Conservation (phyloP, 2,888 invertebrate genomes). For the Microdon myrmicae region DNA sequence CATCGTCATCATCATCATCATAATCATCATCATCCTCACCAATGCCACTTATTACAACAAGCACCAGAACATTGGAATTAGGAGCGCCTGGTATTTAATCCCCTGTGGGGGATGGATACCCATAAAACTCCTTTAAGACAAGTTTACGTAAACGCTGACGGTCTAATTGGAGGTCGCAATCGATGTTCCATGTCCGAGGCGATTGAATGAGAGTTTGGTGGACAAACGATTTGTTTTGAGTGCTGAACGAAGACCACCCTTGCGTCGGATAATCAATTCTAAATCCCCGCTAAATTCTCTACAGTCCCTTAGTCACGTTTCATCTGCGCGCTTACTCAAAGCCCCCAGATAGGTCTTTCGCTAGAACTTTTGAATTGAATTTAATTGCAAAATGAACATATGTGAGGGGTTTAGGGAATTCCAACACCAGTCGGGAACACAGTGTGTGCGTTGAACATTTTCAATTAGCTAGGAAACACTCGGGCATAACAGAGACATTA, state of each 20-base stretch:
- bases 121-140: slow-evolving; percentile 25
- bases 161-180: slow-evolving; percentile 32
- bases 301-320: too few relatives aligned
- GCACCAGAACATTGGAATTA: slow-evolving; percentile 20
- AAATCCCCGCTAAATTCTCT: slow-evolving; percentile 24
- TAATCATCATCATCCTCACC: too few relatives aligned
- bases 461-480: slow-evolving; percentile 7
- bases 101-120: slow-evolving; percentile 14
- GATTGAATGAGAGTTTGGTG: slow-evolving; percentile 5
- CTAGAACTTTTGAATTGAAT: too few relatives aligned
- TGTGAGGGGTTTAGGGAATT: slow-evolving; percentile 8
- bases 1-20: too few relatives aligned
- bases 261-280: slow-evolving; percentile 20
- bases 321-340: too few relatives aligned
- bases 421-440: not conserved
- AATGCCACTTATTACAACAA: too few relatives aligned
- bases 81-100: slow-evolving; percentile 9
- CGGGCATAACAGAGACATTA: slow-evolving; percentile 17
- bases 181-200: slow-evolving; percentile 15
- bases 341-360: too few relatives aligned
- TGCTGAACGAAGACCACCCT: slow-evolving; percentile 32
- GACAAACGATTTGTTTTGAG: slow-evolving; percentile 36
- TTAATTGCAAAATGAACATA: slow-evolving; percentile 39
- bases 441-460: slow-evolving; percentile 7
- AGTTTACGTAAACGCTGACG: slow-evolving; percentile 21